Conservation (phyloP, 2,888 invertebrate genomes). For the Epiperipatus broadwayi region DNA sequence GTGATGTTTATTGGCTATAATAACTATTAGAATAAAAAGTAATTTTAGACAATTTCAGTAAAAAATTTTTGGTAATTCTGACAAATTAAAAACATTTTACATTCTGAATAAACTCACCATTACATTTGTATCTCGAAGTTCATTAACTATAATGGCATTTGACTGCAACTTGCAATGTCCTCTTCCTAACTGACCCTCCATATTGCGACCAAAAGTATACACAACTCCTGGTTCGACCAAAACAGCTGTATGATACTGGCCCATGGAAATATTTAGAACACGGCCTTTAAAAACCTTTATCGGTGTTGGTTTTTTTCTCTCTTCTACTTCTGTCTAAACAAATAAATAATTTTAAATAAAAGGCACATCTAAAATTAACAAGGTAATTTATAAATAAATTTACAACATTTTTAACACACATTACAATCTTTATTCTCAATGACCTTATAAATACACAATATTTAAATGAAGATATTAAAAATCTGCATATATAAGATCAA, state of each 20-base stretch:
- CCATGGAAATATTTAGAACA: conserved; percentile 40
- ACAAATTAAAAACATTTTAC: no score
- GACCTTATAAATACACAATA: no score
- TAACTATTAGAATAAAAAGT: no score
- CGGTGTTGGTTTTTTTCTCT: conserved; percentile 28
- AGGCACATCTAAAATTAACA: neutral
- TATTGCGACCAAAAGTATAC: conserved; percentile 43
- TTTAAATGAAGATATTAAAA: no score
- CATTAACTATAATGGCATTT: conserved; percentile 14
- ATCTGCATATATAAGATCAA: no score
- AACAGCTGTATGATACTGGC: conserved; percentile 40
- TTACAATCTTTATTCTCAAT: no score
- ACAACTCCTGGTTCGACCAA: conserved; percentile 43
- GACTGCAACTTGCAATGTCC: conserved; percentile 25
- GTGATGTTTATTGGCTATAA: no score
- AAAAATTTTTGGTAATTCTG: no score
- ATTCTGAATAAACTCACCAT: neutral
- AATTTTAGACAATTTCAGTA: no score
- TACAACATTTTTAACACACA: no score
- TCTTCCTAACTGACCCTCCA: conserved; percentile 41
- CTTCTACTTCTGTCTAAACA: conserved; percentile 32
- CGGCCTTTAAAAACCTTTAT: conserved; percentile 36
- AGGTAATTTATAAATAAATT: no score
- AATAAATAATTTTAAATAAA: conserved; percentile 12
- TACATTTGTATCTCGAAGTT: neutral